Evolutionary conservation across 2,797 vertebrate genomes (phyloP), one percentile per base, ranked within the genome.

Genomic region (Acridotheres tristis): DNA sequence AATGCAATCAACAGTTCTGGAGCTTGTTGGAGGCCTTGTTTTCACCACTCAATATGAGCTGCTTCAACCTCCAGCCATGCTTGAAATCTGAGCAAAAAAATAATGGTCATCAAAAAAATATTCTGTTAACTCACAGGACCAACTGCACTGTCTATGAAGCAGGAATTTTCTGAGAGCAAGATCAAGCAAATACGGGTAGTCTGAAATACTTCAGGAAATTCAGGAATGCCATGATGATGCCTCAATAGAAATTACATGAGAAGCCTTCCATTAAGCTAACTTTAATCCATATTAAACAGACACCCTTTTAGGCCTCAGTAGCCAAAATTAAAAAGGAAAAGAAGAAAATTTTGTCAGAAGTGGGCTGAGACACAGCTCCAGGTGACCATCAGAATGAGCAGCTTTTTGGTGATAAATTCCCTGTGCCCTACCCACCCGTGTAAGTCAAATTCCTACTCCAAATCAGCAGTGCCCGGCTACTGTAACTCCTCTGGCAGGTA

Each of bases 1-100:
- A 53, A 91, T 83, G 68, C n/a, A 79, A 89, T 85, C 84, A 65
- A 79, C n/a, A 68, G 22, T 71, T 88, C 54, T 85, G 68, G 67
- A 85, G 67, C 22, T 91, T 73, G 25, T 8, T 55, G 43, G 63
- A 62, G 63, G 58, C 18, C 68, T 74, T 80, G 57, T 51, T 83
- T 82, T 47, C 16, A 48, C 26, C 45, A 81, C 48, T 88, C 69
- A 71, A 59, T 54, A 43, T 2, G 1, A 55, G 10, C 8, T 67
- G 42, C 51, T 85, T 89, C 78, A 68, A 68, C 4, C 21, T 72
- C 58, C 42, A 84, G 54, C 38, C 51, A 57, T 1, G 32, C 62
- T n/a, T 73, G 67, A 84, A 78, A 69, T 32, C 11, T 11, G 5
- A 78, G 51, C 5, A 17, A 72, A 63, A 45, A 38, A 48, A 8